Conservation (phyloP, 2,113 vertebrate genomes). For the Cygnus buccinator region DNA sequence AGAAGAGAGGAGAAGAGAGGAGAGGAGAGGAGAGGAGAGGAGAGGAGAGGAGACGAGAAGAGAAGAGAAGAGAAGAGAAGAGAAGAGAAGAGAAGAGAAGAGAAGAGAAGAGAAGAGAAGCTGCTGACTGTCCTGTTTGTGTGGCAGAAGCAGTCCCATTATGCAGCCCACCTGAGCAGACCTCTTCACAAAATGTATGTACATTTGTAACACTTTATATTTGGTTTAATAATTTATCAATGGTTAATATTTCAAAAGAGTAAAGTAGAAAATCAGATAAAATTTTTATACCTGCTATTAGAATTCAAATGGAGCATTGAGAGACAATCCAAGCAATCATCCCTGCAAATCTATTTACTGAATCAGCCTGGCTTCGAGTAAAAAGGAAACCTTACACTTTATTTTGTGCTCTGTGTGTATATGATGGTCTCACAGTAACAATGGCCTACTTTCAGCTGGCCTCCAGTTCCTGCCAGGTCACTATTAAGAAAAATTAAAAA, state of each 20-base stretch:
- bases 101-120: not conserved
- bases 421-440: not conserved
- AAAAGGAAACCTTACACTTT: not conserved
- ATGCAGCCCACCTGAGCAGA: not conserved
- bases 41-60: not conserved
- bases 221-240: constrained; percentile 77
- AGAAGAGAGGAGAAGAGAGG: not conserved
- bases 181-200: constrained; percentile 55
- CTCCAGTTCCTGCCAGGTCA: not conserved
- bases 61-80: too few species aligned
- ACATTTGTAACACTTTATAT: constrained; percentile 77
- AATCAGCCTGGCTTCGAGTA: not conserved
- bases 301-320: constrained; percentile 65
- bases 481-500: not conserved
- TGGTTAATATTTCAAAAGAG: constrained; percentile 80
- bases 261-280: constrained; percentile 78
- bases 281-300: constrained; percentile 77
- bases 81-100: not conserved
- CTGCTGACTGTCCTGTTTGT: not conserved
- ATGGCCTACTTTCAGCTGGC: not conserved
- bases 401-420: not conserved
- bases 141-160: constrained; percentile 23
- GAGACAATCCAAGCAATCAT: not conserved
- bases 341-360: not conserved
- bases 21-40: not conserved